Conservation (phyloP, 2,113 vertebrate species). For the Nanorana parkeri region DNA sequence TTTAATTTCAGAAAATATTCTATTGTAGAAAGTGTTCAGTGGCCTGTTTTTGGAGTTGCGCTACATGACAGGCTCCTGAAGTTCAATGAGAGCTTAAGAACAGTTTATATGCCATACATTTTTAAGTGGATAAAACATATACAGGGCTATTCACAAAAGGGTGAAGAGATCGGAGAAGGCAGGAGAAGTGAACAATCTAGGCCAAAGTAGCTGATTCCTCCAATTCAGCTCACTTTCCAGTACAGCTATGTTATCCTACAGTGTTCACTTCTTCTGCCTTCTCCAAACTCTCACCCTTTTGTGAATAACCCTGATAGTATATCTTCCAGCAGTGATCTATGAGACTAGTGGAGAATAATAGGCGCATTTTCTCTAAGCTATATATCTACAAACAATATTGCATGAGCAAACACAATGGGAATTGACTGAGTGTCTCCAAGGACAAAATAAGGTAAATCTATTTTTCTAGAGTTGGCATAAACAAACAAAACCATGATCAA, state of each 20-base stretch:
- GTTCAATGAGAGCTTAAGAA: neutral
- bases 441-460: slow-evolving; percentile 29
- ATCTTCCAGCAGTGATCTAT: slow-evolving; percentile 14
- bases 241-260: no score
- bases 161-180: no score
- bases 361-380: slow-evolving; percentile 4
- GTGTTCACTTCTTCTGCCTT: no score
- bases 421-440: slow-evolving; percentile 22
- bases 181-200: no score
- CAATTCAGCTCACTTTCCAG: no score
- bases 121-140: no score
- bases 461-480: neutral
- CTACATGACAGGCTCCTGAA: neutral
- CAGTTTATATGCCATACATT: neutral
- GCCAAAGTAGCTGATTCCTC: no score
- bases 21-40: no score
- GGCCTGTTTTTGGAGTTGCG: neutral
- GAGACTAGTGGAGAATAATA: slow-evolving; percentile 10
- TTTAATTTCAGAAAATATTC: no score
- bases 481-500: slow-evolving; percentile 4
- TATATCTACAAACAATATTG: slow-evolving; percentile 28
- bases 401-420: slow-evolving; percentile 16
- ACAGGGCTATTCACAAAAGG: no score
- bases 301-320: slow-evolving; percentile 10
- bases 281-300: no score